A percentile compares a stretch with the other conserved stretches of the same genome.
These are phyloP conservation scores for Anser cygnoides DNA, from an alignment of 2,113 vertebrate species.

Conservation along the genomic window DNA sequence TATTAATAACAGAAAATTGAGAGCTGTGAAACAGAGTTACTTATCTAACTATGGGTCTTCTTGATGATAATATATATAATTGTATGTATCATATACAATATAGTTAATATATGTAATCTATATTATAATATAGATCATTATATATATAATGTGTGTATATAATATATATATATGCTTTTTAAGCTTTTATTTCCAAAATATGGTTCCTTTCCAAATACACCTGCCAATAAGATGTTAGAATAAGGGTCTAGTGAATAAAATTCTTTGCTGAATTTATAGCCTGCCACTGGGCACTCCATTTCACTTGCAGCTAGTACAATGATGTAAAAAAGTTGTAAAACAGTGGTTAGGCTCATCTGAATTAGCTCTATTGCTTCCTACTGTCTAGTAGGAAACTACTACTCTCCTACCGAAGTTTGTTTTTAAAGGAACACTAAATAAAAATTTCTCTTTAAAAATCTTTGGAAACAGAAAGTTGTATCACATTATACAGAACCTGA, in stretches of 20 bases:
- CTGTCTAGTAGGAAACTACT: background rate
- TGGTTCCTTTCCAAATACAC: background rate
- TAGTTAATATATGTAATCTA: too few relatives aligned
- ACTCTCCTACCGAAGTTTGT: background rate
- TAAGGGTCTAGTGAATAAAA: background rate
- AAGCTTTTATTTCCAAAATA: background rate
- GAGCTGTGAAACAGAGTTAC: background rate
- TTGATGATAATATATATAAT: too few relatives aligned
- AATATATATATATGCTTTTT: background rate
- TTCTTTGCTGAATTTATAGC: conserved; percentile 11
- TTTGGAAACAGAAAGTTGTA: background rate
- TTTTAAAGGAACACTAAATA: background rate
- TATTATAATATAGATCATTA: too few relatives aligned
- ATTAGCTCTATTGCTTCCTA: background rate
- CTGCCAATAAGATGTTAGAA: background rate
- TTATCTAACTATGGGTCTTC: background rate
- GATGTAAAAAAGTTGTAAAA: background rate
- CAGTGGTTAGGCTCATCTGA: background rate
- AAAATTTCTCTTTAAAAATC: background rate
- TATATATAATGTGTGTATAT: too few relatives aligned
- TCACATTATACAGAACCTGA: background rate
- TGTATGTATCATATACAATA: too few relatives aligned
- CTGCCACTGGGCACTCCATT: background rate
- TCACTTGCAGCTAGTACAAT: conserved; percentile 8
- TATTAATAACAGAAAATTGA: background rate